These are phyloP conservation scores for Bettongia penicillata DNA, from an alignment of 2,113 vertebrate genomes.

Conservation along the genomic window DNA sequence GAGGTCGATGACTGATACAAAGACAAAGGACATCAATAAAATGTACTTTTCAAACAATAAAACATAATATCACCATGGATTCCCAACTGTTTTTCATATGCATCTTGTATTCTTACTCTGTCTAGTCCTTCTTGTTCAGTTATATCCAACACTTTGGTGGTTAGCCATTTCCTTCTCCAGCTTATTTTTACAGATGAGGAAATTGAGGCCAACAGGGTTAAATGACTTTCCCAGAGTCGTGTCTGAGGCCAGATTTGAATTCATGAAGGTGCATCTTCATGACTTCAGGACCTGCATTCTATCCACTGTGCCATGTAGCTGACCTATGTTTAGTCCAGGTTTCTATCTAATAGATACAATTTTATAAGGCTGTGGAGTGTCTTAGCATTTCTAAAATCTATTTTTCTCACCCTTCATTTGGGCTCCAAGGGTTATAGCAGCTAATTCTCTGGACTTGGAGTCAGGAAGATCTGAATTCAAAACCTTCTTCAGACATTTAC, in stretches of 20 bases:
- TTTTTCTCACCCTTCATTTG: background rate
- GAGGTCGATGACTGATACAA: background rate
- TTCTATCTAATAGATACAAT: background rate
- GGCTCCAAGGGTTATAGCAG: too few species aligned
- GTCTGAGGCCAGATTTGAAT: too few species aligned
- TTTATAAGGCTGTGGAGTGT: background rate
- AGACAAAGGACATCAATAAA: background rate
- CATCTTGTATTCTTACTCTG: background rate
- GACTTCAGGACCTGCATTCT: too few species aligned
- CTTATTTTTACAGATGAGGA: too few species aligned
- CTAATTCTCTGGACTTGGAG: background rate
- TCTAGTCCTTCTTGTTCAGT: background rate
- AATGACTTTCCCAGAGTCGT: too few species aligned
- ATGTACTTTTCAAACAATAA: background rate
- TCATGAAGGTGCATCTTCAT: too few species aligned
- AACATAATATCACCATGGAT: background rate
- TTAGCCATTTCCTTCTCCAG: background rate
- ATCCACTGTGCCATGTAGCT: background rate
- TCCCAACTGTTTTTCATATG: background rate
- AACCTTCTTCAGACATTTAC: background rate
- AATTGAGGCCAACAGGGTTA: too few species aligned
- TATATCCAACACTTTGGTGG: background rate
- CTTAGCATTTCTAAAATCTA: background rate
- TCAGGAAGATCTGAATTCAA: background rate
- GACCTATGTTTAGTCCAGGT: background rate